Evolutionary conservation across 1,140 invertebrate species (phyloP), one percentile per base, ranked within the genome.

Genomic region (Oppia nitens): DNA sequence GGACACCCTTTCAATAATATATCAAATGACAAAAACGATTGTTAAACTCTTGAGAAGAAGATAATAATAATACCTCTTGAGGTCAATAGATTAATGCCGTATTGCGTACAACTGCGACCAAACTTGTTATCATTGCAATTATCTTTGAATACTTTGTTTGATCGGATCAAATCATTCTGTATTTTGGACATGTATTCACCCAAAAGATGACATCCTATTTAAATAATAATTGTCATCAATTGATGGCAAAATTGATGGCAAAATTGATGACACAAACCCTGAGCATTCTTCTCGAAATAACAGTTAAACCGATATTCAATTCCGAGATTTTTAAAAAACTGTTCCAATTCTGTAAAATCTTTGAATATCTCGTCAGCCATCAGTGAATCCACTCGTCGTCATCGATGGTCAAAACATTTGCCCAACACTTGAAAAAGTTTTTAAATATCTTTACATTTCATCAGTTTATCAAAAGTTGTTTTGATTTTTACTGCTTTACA

Each of bases 271-370:
- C n/a, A 57, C 62, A 70, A 70, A 85, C 85, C 83, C 74, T 87
- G 83, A 14, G 83, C 76, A 63, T 81, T 82, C 67, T 86, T 87
- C 69, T 89, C 85, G 49, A 78, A 78, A 61, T 82, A 86, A 72
- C 90, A 95, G 45, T 87, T 85, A 70, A 89, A 94, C 65, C 83
- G 77, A 68, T 93, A 94, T 71, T 95, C 90, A 14, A 83, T 84
- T n/a, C 84, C 83, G 57, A 94, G 72, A 69, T 92, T 92, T 61
- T 90, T 80, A 26, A 93, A 68, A 69, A 83, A 95, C 63, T 87
- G 79, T 69, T 90, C 83, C 0, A 88, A 84, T 57, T 93, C 86
- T 50, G 83, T 78, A 73, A 86, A 82, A 55, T 79, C 78, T 74
- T 89, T 87, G 29, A 92, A 78, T 28, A 62, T 23, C 20, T 48